These are phyloP conservation scores for Ariopsis seemanni DNA, from an alignment of 2,113 vertebrate genomes.

Conservation along the genomic window DNA sequence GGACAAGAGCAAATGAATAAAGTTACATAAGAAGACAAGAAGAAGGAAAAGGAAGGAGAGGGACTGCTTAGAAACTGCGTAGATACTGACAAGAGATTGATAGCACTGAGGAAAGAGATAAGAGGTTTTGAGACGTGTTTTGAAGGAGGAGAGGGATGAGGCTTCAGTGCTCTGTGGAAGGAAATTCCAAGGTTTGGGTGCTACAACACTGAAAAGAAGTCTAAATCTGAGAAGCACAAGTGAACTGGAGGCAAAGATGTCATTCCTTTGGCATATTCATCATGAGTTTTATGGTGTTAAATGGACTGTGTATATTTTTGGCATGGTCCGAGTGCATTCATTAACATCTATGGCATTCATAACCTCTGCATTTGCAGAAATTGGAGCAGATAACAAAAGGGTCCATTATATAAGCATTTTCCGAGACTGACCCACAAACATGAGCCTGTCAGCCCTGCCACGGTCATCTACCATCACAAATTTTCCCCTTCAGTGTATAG, in stretches of 20 bases:
- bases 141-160: not conserved
- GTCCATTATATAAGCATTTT: slow-evolving; percentile 18
- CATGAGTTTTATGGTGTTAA: not conserved
- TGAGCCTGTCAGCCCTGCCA: slow-evolving; percentile 5
- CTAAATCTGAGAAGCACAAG: not conserved
- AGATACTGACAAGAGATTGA: not conserved
- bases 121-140: not conserved
- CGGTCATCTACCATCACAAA: not conserved
- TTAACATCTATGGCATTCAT: slow-evolving; percentile 1
- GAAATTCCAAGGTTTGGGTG: not conserved
- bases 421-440: slow-evolving; percentile 5
- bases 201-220: not conserved
- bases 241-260: not conserved
- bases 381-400: slow-evolving; percentile 33
- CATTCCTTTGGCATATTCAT: not conserved
- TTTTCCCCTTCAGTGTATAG: not conserved
- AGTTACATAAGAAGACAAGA: not conserved
- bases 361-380: slow-evolving; percentile 12
- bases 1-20: not conserved
- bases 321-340: slow-evolving; percentile 1
- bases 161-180: not conserved
- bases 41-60: not conserved
- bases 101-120: not conserved
- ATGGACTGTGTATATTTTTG: slow-evolving; percentile 6
- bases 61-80: not conserved